A percentile compares a stretch with the other conserved stretches of the same genome.
Evolutionary conservation across 2,113 vertebrate genomes (phyloP).

Genomic region (Collichthys lucidus): DNA sequence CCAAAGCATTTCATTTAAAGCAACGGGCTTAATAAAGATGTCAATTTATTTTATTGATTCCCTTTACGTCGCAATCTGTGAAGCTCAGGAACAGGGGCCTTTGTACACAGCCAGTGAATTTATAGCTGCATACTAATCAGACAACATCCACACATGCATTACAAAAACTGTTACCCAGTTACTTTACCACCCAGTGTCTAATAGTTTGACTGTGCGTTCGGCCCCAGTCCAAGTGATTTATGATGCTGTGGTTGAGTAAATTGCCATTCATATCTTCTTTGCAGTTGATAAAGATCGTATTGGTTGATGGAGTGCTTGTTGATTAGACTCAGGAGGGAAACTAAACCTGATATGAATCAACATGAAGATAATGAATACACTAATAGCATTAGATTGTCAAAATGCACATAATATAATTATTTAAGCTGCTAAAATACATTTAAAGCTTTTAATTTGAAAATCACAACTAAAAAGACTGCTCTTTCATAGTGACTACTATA

Average conservation of each 20-base stretch:
- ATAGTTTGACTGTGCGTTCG: slow-evolving; percentile 34
- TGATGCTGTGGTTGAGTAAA: slow-evolving; percentile 54
- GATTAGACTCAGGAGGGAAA: slow-evolving; percentile 42
- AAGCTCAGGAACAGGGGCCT: slow-evolving; percentile 23
- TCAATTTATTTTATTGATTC: slow-evolving; percentile 73
- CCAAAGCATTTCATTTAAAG: slow-evolving; percentile 42
- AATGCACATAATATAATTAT: not conserved
- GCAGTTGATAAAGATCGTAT: slow-evolving; percentile 51
- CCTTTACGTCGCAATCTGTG: slow-evolving; percentile 48
- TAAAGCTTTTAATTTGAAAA: not conserved
- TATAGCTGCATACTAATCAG: slow-evolving; percentile 66
- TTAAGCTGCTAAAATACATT: not conserved
- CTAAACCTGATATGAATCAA: slow-evolving; percentile 51
- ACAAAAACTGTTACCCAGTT: slow-evolving; percentile 58
- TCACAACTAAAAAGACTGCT: not conserved
- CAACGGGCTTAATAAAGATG: slow-evolving; percentile 65
- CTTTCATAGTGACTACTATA: not conserved
- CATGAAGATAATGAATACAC: slow-evolving; percentile 22
- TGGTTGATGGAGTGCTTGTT: slow-evolving; percentile 60
- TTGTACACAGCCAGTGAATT: slow-evolving; percentile 52
- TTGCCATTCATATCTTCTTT: slow-evolving; percentile 68
- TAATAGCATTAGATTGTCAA: not conserved
- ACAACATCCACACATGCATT: slow-evolving; percentile 54
- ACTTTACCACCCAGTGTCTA: slow-evolving; percentile 59
- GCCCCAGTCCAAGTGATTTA: slow-evolving; percentile 66